Base-by-base conservation (phyloP, 2,888 invertebrate species). In the Hartigia nigra region DNA sequence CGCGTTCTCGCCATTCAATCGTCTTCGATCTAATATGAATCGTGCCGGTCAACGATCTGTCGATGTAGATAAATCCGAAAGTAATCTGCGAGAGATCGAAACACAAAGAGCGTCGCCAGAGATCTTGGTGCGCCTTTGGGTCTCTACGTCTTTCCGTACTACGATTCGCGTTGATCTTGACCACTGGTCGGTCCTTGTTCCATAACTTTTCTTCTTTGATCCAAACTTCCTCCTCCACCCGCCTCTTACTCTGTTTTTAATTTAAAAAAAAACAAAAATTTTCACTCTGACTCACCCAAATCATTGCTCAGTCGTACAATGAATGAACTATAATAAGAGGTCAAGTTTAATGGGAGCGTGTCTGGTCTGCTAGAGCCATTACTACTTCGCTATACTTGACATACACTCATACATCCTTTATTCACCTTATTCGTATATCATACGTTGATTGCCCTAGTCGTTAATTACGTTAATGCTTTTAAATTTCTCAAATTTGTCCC, bases 21-120 rank as follows among this genome's bases (percentile, higher is more conserved):
- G 55, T 23, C 55, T 55, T 9, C 55, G 2, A 55, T 55, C 55
- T 55, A 23, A 55, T 55, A 9, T 9, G 72, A 72, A 72, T 72
- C 32, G 31, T 34, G 72, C 72, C 72, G 72, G 72, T 72, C 72
- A 72, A 72, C 72, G 72, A 72, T 72, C 72, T 9, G 72, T 34
- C 72, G 72, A 34, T 34, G 72, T 3, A 34, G 72, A 72, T 72
- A 34, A 72, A 72, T 72, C 72, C 72, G 72, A 72, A 72, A 72
- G 31, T 72, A 72, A 72, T 72, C 72, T n/a, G 72, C 32, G 32
- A 23, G 23, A 55, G 55, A 72, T 72, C 72, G 31, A 72, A 72
- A 72, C 32, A 5, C 23, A 23, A 31, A 12, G 72, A 31, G 31
- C 70, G 31, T 12, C 14, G 70, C 31, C 31, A 9, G 32, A 12